Percentiles rank a stretch among this genome's conserved stretches.
Conservation (phyloP, 2,888 invertebrate species). For the Prosopocoilus inquinatus region DNA sequence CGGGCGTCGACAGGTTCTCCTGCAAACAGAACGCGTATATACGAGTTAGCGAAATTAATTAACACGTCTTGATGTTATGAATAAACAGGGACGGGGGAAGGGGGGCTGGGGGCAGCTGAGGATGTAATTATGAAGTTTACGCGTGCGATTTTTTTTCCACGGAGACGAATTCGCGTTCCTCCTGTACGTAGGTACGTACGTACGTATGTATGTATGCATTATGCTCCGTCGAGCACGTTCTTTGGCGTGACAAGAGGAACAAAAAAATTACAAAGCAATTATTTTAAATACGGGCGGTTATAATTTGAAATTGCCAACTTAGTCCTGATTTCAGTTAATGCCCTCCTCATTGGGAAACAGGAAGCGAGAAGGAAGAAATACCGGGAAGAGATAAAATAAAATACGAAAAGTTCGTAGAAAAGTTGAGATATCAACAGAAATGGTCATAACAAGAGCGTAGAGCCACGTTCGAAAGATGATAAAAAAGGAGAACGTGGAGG, state of each 20-base stretch:
- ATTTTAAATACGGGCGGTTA: constrained; percentile 31
- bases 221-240: constrained; percentile 27
- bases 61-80: not conserved
- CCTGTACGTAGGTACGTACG: too few species aligned
- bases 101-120: not conserved
- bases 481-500: too few species aligned
- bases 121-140: not conserved
- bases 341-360: too few species aligned
- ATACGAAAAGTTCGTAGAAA: too few species aligned
- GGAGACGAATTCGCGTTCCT: constrained; percentile 11
- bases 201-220: constrained; percentile 9
- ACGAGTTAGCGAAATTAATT: too few species aligned
- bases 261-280: constrained; percentile 18
- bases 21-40: constrained; percentile 40
- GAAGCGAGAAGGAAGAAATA: too few species aligned
- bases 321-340: too few species aligned
- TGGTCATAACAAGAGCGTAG: too few species aligned
- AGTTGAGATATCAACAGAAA: too few species aligned
- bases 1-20: constrained; percentile 69
- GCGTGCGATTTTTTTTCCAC: constrained; percentile 6
- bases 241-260: constrained; percentile 9
- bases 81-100: not conserved
- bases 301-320: constrained; percentile 28
- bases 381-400: too few species aligned
- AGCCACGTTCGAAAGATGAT: too few species aligned